Base-by-base conservation (phyloP, 2,797 vertebrate species). In the Sebastes flavidus region DNA sequence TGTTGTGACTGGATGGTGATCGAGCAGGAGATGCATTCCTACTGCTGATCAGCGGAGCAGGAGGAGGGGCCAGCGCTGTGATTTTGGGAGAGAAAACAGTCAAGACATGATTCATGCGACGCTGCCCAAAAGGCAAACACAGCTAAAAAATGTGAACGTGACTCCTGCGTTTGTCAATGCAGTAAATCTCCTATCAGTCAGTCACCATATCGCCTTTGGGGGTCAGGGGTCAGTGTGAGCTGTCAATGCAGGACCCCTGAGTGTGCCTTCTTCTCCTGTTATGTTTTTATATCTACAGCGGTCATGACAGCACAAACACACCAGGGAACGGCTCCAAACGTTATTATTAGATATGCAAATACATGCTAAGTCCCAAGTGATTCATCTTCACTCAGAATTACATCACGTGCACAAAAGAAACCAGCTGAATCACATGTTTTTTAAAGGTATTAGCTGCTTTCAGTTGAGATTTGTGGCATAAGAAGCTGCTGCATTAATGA, bases 51-150 rank as follows among this genome's bases (percentile, higher is more conserved):
- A 71, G 74, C 1, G 75, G 68, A 0, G 46, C 54, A 24, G 89
- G 61, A 32, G 92, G 91, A n/a, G 90, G 90, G 2, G 75, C 89
- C 87, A 93, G 69, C 2, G 80, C 93, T 92, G 89, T 49, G 86
- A 46, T 67, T 76, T 71, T 75, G 36, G 54, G 10, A 36, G 25
- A 82, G 61, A 87, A 61, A 73, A 65, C 18, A 81, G 24, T 22
- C 61, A 85, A 42, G 14, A 73, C 34, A 9, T 84, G 83, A 91
- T 24, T 90, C 84, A 89, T 5, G 22, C 52, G 18, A 42, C 29
- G 54, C 29, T 10, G 29, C 38, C 77, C 18, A 10, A 70, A 59
- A 78, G 71, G 74, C 59, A 70, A 77, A 80, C 9, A 69, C 34
- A 68, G 63, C 54, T 34, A 58, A 81, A 81, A 38, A 84, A 2